A percentile compares a stretch with the other conserved stretches of the same genome.
Conservation (phyloP, 2,113 vertebrate species). For the Neofelis nebulosa region DNA sequence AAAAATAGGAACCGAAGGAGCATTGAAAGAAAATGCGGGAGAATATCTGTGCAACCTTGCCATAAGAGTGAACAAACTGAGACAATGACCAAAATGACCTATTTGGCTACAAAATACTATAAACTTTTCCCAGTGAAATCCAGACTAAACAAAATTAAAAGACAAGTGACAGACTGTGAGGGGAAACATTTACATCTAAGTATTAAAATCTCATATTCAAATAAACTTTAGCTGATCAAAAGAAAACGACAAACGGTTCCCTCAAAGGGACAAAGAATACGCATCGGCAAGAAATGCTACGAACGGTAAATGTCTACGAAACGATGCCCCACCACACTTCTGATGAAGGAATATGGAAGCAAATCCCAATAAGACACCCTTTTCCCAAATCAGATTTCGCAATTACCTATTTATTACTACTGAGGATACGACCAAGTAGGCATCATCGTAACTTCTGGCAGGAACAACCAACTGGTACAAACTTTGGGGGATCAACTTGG, state of each 20-base stretch:
- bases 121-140: background rate
- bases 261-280: background rate
- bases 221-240: background rate
- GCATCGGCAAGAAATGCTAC: background rate
- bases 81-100: background rate
- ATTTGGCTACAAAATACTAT: background rate
- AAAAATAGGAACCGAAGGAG: background rate
- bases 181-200: background rate
- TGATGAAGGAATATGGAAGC: background rate
- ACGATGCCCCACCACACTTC: background rate
- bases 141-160: constrained; percentile 8
- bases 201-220: background rate
- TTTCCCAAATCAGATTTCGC: background rate
- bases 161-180: background rate
- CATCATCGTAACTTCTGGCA: background rate
- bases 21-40: background rate
- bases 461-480: background rate
- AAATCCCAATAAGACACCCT: background rate
- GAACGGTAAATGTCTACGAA: background rate
- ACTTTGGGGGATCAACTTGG: background rate
- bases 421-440: background rate
- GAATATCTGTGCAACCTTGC: background rate
- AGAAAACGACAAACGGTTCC: background rate
- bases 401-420: accelerated
- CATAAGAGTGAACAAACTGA: background rate